These are phyloP conservation scores for Troides oblongomaculatus DNA, from an alignment of 2,888 invertebrate species.

Conservation along the genomic window DNA sequence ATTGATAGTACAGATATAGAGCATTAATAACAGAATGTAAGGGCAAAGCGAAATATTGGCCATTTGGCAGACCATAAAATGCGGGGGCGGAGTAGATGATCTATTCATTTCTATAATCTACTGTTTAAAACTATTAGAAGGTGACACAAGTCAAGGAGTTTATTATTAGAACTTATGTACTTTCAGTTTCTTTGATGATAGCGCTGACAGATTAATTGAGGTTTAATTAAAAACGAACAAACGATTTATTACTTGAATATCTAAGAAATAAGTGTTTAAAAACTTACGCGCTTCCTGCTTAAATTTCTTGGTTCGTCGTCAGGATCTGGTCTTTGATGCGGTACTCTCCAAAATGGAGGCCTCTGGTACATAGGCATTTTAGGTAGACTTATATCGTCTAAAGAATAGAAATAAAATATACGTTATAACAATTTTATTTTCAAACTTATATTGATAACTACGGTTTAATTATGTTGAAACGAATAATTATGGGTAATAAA, in stretches of 20 bases:
- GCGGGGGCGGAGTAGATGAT: constrained; percentile 25
- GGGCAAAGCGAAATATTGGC: constrained; percentile 25
- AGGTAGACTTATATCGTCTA: constrained; percentile 36
- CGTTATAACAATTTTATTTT: neutral
- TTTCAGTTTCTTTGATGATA: constrained; percentile 27
- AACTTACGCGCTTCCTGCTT: constrained; percentile 44
- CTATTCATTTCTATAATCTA: constrained; percentile 15
- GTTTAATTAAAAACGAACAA: constrained; percentile 12
- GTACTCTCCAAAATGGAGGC: constrained; percentile 82
- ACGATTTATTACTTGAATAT: neutral
- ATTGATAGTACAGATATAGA: constrained; percentile 28
- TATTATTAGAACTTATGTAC: constrained; percentile 24
- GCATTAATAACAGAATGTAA: constrained; percentile 36
- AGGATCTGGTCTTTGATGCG: constrained; percentile 67
- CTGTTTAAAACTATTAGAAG: constrained; percentile 20
- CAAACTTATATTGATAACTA: neutral
- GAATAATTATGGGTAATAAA: constrained; percentile 23
- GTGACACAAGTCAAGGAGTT: constrained; percentile 10
- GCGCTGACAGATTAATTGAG: constrained; percentile 21
- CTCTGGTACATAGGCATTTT: constrained; percentile 80
- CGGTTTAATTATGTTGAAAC: constrained; percentile 8
- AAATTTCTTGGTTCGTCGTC: constrained; percentile 62
- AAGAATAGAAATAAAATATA: constrained; percentile 37
- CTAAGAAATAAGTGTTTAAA: neutral
- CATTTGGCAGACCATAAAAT: constrained; percentile 29